Evolutionary conservation across 2,797 vertebrate species (phyloP).

Genomic region (Avahi laniger): DNA sequence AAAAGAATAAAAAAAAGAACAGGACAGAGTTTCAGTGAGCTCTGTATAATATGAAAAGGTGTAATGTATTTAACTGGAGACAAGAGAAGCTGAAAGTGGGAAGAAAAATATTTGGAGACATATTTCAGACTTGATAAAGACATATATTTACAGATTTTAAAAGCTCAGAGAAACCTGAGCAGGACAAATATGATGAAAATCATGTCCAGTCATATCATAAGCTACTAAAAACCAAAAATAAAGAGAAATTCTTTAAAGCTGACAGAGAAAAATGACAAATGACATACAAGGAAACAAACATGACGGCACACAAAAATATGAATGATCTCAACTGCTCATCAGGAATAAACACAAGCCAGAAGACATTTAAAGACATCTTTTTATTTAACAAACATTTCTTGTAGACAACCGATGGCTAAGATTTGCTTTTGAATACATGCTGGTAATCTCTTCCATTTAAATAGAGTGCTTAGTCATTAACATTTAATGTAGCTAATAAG

Average conservation of each 20-base stretch:
- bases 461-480: neutral
- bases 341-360: neutral
- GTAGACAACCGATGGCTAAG: neutral
- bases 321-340: neutral
- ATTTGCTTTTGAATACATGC: neutral
- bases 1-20: neutral
- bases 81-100: neutral
- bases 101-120: conserved; percentile 8
- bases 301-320: neutral
- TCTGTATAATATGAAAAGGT: neutral
- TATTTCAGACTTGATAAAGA: conserved; percentile 7
- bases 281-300: neutral
- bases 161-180: neutral
- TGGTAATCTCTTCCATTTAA: neutral
- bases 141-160: neutral
- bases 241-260: neutral
- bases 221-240: neutral
- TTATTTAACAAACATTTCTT: neutral
- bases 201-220: neutral
- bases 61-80: neutral
- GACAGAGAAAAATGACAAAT: neutral
- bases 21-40: neutral
- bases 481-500: neutral
- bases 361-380: neutral
- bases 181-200: neutral